Evolutionary conservation across 1,140 invertebrate species (phyloP).

Genomic region (Drosophila kikkawai): DNA sequence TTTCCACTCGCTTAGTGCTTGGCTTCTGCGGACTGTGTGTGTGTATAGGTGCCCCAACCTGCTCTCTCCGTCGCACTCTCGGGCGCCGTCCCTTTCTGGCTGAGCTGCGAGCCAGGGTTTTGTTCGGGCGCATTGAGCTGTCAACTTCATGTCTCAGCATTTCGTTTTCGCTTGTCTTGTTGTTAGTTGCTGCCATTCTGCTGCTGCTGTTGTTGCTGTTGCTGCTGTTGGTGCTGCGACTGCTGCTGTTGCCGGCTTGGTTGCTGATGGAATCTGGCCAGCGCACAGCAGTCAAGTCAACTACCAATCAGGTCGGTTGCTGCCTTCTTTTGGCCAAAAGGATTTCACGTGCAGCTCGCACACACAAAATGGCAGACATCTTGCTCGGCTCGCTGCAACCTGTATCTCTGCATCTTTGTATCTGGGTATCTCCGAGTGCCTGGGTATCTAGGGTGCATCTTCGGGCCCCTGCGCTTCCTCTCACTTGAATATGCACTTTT

Average conservation of each 20-base stretch:
- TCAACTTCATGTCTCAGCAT: slow-evolving; percentile 83
- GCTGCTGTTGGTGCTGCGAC: slow-evolving; percentile 47
- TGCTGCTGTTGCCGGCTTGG: slow-evolving; percentile 20
- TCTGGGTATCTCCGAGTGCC: slow-evolving; percentile 8
- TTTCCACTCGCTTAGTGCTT: slow-evolving; percentile 39
- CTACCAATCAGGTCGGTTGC: slow-evolving; percentile 80
- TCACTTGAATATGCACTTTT: slow-evolving; percentile 80
- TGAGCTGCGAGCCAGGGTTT: slow-evolving; percentile 55
- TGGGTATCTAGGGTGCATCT: slow-evolving; percentile 7
- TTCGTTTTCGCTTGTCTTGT: slow-evolving; percentile 76
- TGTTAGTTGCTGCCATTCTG: slow-evolving; percentile 39
- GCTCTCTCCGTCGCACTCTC: slow-evolving; percentile 18
- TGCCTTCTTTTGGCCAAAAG: slow-evolving; percentile 73
- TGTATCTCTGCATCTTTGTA: slow-evolving; percentile 38
- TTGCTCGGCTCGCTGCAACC: slow-evolving; percentile 62
- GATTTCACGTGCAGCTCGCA: slow-evolving; percentile 69
- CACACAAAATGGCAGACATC: slow-evolving; percentile 77
- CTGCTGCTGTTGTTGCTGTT: slow-evolving; percentile 43
- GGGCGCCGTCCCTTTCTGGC: slow-evolving; percentile 18
- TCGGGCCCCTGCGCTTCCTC: background rate
- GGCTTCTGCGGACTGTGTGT: slow-evolving; percentile 14
- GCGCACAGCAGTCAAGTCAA: slow-evolving; percentile 69
- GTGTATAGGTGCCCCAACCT: slow-evolving; percentile 28
- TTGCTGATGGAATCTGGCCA: slow-evolving; percentile 76
- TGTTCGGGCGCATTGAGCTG: slow-evolving; percentile 82